These are phyloP conservation scores for Drymonia ruficornis DNA, from an alignment of 2,888 invertebrate species.

Conservation along the genomic window DNA sequence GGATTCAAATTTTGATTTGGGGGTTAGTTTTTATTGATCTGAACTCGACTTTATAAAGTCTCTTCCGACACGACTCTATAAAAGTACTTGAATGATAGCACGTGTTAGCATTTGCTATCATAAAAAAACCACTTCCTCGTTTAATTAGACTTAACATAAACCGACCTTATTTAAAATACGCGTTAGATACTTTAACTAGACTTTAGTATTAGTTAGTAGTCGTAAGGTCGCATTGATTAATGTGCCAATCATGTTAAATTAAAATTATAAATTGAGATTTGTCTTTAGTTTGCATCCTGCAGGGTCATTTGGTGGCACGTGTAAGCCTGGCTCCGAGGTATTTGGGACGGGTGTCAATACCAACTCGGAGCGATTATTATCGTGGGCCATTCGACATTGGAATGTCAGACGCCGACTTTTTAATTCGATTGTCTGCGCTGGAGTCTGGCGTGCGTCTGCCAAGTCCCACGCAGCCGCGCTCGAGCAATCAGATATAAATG, in stretches of 20 bases:
- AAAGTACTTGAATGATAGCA: neutral
- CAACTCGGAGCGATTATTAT: neutral
- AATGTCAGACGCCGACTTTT: conserved; percentile 1
- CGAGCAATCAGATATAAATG: neutral
- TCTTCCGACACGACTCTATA: neutral
- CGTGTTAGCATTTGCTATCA: neutral
- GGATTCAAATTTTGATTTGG: too few species aligned
- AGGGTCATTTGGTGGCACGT: neutral
- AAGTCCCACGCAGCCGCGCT: too few species aligned
- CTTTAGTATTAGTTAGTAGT: neutral
- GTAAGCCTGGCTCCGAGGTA: neutral
- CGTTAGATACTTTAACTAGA: neutral
- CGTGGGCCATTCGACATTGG: neutral
- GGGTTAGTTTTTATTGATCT: too few species aligned
- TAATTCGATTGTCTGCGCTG: neutral
- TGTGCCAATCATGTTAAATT: conserved; percentile 2
- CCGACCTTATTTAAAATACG: neutral
- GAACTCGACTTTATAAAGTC: too few species aligned
- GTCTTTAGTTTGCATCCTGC: neutral
- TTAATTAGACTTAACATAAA: neutral
- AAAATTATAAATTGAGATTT: neutral
- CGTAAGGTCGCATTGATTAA: neutral
- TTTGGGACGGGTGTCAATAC: neutral
- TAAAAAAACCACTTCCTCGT: too few species aligned
- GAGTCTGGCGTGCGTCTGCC: neutral